Base-by-base conservation (phyloP, 2,888 invertebrate species). In the Catotricha subobsoleta region DNA sequence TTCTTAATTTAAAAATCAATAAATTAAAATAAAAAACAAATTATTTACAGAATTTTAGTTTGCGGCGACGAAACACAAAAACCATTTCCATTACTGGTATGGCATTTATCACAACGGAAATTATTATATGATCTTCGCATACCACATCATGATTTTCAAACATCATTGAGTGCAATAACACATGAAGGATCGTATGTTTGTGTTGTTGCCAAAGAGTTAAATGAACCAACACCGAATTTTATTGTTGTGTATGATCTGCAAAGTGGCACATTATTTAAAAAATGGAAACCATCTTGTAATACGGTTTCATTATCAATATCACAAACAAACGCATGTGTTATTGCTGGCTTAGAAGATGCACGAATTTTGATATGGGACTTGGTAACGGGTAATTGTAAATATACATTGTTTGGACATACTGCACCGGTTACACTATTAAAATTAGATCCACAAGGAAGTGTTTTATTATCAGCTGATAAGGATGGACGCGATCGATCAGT, bases 1-100 rank as follows among this genome's bases (percentile, higher is more conserved):
- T n/a, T n/a, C n/a, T n/a, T n/a, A 20, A 21, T 34, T 21, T 37
- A 19, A 20, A 13, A 34, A 2, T 20, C n/a, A n/a, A n/a, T n/a
- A n/a, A 27, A 28, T 19, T 19, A 18, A 12, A 41, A 10, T 19
- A 15, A 30, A 39, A 31, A 40, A 21, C 21, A 29, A 12, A 34
- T 27, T 44, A 20, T 41, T 59, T 60, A 16, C 54, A 80, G 83
- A 55, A 74, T 86, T 40, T 68, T 87, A 46, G 87, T 88, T 2
- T 88, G 88, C 56, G 88, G 88, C 7, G 88, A 90, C 59, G 88
- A 88, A 66, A 87, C 87, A 2, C 87, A 88, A 61, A 88, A 87
- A 58, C 88, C 88, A 15, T 88, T 87, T 60, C 87, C 87, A 0
- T 64, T 90, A 47, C 70, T 90, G 34, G 88, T 90, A 27, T 90